Conservation (phyloP, 2,797 vertebrate genomes). For the Okamejei kenojei region DNA sequence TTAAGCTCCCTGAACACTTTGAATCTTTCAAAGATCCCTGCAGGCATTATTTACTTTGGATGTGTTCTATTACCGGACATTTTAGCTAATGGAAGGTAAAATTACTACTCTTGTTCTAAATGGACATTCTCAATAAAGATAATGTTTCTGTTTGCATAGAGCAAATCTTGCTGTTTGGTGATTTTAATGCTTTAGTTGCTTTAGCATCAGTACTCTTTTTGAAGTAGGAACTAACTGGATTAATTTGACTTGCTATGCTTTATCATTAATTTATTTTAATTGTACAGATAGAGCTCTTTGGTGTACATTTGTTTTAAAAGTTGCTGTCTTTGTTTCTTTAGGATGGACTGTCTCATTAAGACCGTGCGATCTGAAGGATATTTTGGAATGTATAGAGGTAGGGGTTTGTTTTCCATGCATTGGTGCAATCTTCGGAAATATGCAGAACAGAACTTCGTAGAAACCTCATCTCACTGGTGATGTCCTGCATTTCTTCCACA, state of each 20-base stretch:
- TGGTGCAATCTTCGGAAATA: not conserved
- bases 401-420: slow-evolving; percentile 43
- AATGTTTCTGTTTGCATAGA: too few species aligned
- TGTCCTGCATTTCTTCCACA: not conserved
- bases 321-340: slow-evolving; percentile 42
- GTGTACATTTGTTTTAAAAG: not conserved
- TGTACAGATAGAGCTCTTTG: not conserved
- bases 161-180: not conserved
- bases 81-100: not conserved
- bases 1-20: not conserved
- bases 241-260: not conserved
- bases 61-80: not conserved
- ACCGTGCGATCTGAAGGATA: slow-evolving; percentile 73
- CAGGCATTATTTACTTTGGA: not conserved
- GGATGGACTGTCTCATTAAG: slow-evolving; percentile 77
- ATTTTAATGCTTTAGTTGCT: too few species aligned
- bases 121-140: too few species aligned
- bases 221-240: not conserved
- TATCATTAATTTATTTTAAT: not conserved
- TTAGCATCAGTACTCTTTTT: not conserved
- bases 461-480: not conserved
- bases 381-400: slow-evolving; percentile 86
- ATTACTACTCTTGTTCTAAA: not conserved
- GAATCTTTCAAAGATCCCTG: not conserved
- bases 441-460: not conserved